Conservation (phyloP, 2,113 vertebrate genomes). For the Vulpes ferrilata region DNA sequence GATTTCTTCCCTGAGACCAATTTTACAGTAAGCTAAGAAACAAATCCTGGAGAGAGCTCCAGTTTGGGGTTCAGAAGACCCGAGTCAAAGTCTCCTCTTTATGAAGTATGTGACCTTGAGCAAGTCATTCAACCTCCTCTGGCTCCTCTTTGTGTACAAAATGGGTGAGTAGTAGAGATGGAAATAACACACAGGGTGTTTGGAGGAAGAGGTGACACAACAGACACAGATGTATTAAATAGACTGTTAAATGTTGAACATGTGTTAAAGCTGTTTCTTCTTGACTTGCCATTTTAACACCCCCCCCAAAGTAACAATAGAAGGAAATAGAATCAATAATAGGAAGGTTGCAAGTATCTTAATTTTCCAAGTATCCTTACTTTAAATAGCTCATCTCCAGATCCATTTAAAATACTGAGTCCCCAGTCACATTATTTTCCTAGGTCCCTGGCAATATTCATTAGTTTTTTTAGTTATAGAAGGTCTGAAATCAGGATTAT, state of each 20-base stretch:
- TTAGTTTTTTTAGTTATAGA: not conserved
- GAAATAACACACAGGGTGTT: not conserved
- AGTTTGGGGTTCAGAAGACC: not conserved
- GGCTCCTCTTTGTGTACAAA: not conserved
- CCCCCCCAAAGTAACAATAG: not conserved
- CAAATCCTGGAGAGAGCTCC: not conserved
- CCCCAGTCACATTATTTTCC: not conserved
- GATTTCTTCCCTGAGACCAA: not conserved
- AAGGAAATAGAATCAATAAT: not conserved
- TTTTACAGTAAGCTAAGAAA: conserved; percentile 7
- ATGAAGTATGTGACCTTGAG: not conserved
- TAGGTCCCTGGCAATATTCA: not conserved
- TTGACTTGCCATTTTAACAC: not conserved
- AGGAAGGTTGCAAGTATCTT: not conserved
- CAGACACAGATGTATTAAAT: not conserved
- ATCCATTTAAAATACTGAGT: not conserved
- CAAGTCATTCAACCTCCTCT: not conserved
- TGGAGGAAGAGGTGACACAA: not conserved
- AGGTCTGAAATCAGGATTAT: not conserved
- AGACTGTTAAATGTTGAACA: not conserved
- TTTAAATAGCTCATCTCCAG: not conserved
- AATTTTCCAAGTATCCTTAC: not conserved
- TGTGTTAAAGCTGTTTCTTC: not conserved
- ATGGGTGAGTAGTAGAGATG: no score
- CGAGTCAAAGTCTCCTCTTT: not conserved